phyloP scores from a whole-genome alignment of 53 echinoderm and acorn worm genomes.

The Stichopus horrens region DNA sequence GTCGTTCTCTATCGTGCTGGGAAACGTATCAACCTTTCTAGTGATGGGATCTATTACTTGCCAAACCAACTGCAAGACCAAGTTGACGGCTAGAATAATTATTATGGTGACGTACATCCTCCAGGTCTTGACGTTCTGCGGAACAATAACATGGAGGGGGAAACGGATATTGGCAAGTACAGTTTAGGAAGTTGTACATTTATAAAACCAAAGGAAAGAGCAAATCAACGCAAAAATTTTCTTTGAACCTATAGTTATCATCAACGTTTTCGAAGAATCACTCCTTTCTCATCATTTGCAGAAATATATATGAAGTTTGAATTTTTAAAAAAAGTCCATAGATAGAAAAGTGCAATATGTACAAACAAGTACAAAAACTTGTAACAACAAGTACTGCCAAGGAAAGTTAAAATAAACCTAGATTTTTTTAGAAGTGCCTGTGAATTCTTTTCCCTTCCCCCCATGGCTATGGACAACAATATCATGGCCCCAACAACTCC shows the following conservation, averaged over 20 bases:
- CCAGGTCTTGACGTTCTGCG: conserved; percentile 91
- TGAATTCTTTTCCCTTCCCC: no score
- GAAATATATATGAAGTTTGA: no score
- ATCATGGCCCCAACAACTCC: no score
- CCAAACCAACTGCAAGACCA: conserved; percentile 77
- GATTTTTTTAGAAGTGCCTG: no score
- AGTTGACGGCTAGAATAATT: conserved; percentile 67
- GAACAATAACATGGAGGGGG: background rate
- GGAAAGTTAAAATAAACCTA: no score
- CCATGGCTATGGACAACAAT: no score
- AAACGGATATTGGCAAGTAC: background rate
- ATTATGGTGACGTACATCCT: conserved; percentile 91
- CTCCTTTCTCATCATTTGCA: no score
- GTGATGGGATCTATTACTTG: conserved; percentile 71
- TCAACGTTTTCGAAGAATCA: background rate
- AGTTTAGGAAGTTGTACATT: no score
- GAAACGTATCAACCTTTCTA: conserved; percentile 67
- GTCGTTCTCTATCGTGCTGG: conserved; percentile 65
- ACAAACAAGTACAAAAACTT: no score
- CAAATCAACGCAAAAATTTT: no score
- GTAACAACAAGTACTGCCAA: no score
- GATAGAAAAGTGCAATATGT: background rate
- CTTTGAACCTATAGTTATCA: background rate
- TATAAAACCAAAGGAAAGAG: no score
- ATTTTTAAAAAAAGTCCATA: background rate